A percentile compares a stretch with the other conserved stretches of the same genome.
phyloP scores from a whole-genome alignment of 2,888 invertebrate species.

The Netelia melanura region DNA sequence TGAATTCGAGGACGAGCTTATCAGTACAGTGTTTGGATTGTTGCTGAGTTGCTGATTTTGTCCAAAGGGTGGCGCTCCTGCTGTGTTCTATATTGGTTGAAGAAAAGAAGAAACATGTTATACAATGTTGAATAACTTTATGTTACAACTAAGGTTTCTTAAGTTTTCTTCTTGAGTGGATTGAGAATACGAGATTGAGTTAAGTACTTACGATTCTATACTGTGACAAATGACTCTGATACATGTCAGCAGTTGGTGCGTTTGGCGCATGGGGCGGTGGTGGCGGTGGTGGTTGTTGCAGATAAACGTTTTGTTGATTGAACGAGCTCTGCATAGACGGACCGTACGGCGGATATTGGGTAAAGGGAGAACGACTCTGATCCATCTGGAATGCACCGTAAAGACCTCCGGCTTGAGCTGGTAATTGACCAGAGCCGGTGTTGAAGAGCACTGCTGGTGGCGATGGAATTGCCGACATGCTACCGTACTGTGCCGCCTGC shows the following conservation, averaged over 20 bases:
- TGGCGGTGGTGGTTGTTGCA: slow-evolving; percentile 86
- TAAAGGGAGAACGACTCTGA: slow-evolving; percentile 92
- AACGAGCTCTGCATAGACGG: slow-evolving; percentile 86
- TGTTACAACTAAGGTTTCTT: not conserved
- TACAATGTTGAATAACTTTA: no score
- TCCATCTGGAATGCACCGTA: slow-evolving; percentile 93
- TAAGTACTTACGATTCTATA: slow-evolving; percentile 85
- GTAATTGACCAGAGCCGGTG: slow-evolving; percentile 89
- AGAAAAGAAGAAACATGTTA: not conserved
- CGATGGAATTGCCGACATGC: slow-evolving; percentile 94
- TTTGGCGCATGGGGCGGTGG: slow-evolving; percentile 87
- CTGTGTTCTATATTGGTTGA: slow-evolving; percentile 77
- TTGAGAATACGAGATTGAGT: not conserved
- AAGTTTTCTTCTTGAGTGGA: not conserved
- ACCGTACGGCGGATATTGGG: slow-evolving; percentile 91
- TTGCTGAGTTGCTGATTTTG: slow-evolving; percentile 92
- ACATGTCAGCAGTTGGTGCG: slow-evolving; percentile 89
- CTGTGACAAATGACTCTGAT: slow-evolving; percentile 88
- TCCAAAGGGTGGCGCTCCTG: slow-evolving; percentile 89
- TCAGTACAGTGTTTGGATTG: slow-evolving; percentile 95
- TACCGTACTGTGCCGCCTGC: slow-evolving; percentile 89
- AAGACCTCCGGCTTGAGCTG: slow-evolving; percentile 89
- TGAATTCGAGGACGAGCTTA: slow-evolving; percentile 94
- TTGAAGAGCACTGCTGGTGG: slow-evolving; percentile 94
- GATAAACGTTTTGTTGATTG: slow-evolving; percentile 85